A percentile compares a stretch with the other conserved stretches of the same genome.
Evolutionary conservation across 2,113 vertebrate species (phyloP).

Genomic region (Mesocricetus auratus): DNA sequence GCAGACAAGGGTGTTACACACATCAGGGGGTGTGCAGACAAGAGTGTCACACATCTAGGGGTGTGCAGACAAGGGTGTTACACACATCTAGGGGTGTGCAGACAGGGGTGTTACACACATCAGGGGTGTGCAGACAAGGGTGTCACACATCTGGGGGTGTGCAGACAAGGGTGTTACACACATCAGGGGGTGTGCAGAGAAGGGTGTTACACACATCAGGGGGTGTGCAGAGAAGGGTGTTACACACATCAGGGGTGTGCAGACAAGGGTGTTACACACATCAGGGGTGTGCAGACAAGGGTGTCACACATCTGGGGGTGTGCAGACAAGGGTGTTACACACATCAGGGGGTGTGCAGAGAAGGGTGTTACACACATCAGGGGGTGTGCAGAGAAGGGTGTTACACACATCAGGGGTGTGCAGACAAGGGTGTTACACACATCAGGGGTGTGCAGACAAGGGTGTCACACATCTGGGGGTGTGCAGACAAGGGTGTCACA

Average conservation of each 20-base stretch:
- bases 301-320: background rate
- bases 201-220: background rate
- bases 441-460: background rate
- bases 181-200: background rate
- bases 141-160: background rate
- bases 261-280: background rate
- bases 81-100: background rate
- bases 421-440: background rate
- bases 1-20: background rate
- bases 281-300: background rate
- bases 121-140: background rate
- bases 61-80: background rate
- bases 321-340: background rate
- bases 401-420: background rate
- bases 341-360: background rate
- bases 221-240: too few relatives aligned
- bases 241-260: background rate
- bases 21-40: background rate
- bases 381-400: too few relatives aligned
- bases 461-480: background rate
- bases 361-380: background rate
- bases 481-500: background rate
- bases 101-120: too few relatives aligned
- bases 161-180: background rate
- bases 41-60: background rate